These are phyloP conservation scores for Amblyornis subalaris DNA, from an alignment of 2,113 vertebrate genomes.

Conservation along the genomic window DNA sequence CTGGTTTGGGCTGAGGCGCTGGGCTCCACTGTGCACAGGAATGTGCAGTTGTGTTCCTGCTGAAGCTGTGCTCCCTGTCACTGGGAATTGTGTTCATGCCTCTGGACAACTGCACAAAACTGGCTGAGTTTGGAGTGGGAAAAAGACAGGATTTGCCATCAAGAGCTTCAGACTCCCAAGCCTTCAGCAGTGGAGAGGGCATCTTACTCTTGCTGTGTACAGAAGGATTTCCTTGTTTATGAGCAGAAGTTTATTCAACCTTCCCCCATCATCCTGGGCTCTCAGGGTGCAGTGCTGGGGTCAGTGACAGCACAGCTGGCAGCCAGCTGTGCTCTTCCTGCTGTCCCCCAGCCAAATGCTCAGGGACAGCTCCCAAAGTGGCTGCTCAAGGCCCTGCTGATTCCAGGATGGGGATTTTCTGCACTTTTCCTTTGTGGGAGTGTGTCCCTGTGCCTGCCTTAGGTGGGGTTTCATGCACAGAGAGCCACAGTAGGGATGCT, in stretches of 20 bases:
- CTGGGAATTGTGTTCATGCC: fast-evolving
- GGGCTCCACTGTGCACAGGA: neutral
- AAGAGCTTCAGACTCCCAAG: neutral
- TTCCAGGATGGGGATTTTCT: neutral
- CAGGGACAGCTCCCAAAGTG: neutral
- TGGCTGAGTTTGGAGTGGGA: neutral
- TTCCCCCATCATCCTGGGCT: neutral
- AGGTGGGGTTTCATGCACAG: neutral
- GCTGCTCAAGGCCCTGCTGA: neutral
- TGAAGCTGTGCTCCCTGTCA: neutral
- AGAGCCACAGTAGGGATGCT: neutral
- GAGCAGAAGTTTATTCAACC: neutral
- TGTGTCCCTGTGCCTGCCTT: neutral
- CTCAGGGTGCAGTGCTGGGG: neutral
- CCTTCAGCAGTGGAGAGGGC: neutral
- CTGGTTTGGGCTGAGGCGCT: neutral
- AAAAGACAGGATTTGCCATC: neutral
- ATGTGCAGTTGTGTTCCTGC: neutral
- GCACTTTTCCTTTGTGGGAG: neutral
- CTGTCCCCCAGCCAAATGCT: neutral
- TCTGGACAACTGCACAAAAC: neutral
- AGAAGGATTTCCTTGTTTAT: neutral
- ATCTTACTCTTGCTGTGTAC: neutral
- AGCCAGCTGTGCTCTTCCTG: neutral
- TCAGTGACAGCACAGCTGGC: neutral